Evolutionary conservation across 1,140 invertebrate species (phyloP).

Genomic region (Drosophila nigromelanica): DNA sequence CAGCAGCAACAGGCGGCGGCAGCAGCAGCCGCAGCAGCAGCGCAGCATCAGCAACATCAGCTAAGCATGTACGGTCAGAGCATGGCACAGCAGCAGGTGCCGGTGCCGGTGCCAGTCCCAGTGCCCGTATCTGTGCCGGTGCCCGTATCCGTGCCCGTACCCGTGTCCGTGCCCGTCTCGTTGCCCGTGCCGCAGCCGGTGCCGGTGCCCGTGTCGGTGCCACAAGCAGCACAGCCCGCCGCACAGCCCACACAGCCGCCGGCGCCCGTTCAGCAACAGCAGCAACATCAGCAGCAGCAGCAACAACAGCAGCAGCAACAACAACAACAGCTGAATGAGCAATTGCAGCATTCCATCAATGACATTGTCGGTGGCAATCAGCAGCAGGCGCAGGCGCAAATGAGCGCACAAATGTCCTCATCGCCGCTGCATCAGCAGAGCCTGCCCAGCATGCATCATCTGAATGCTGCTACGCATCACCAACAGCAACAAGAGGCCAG

Average conservation of each 20-base stretch:
- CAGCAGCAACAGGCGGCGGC: slow-evolving; percentile 82
- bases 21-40: slow-evolving; percentile 58
- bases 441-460: slow-evolving; percentile 69
- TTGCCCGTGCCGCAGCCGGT: slow-evolving; percentile 34
- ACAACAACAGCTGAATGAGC: slow-evolving; percentile 76
- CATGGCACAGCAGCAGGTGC: slow-evolving; percentile 34
- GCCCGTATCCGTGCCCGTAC: slow-evolving; percentile 27
- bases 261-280: slow-evolving; percentile 47
- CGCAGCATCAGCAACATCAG: slow-evolving; percentile 57
- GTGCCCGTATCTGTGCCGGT: slow-evolving; percentile 29
- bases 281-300: slow-evolving; percentile 46
- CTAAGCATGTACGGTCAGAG: slow-evolving; percentile 49
- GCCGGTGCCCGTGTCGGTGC: slow-evolving; percentile 21
- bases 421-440: slow-evolving; percentile 67
- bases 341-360: slow-evolving; percentile 83
- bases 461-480: slow-evolving; percentile 36
- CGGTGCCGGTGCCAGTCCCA: slow-evolving; percentile 24
- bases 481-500: slow-evolving; percentile 51
- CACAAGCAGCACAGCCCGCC: slow-evolving; percentile 48
- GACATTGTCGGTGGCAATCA: slow-evolving; percentile 78
- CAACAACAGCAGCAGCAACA: slow-evolving; percentile 67
- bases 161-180: slow-evolving; percentile 21
- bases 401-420: slow-evolving; percentile 57
- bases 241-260: slow-evolving; percentile 23
- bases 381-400: slow-evolving; percentile 60